phyloP scores from a whole-genome alignment of 2,113 vertebrate genomes.

The Embiotoca jacksoni region DNA sequence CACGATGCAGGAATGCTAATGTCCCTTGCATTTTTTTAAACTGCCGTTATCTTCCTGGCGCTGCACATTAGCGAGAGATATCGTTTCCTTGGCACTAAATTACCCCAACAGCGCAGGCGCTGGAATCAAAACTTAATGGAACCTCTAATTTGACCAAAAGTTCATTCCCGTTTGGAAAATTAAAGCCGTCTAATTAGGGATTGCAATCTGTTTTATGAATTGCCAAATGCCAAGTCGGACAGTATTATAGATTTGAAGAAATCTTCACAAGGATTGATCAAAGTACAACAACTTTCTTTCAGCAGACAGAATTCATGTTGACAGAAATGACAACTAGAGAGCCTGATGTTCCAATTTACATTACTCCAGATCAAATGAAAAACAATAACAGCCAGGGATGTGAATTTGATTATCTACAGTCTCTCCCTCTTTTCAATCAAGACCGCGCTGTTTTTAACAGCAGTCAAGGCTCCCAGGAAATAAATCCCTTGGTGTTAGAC shows the following conservation, averaged over 20 bases:
- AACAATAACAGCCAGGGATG: conserved; percentile 44
- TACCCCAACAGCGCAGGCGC: conserved; percentile 32
- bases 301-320: conserved; percentile 20
- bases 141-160: conserved; percentile 74
- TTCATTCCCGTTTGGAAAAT: conserved; percentile 70
- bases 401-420: conserved; percentile 63
- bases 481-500: conserved; percentile 66
- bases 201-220: conserved; percentile 51
- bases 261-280: conserved; percentile 14
- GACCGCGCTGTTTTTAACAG: conserved; percentile 49
- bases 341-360: conserved; percentile 45
- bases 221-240: conserved; percentile 54
- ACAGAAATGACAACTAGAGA: conserved; percentile 9
- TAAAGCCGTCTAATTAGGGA: conserved; percentile 66
- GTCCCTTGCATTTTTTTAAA: conserved; percentile 71
- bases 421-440: conserved; percentile 42
- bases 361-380: conserved; percentile 51
- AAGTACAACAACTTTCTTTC: conserved; percentile 21
- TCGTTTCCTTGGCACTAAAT: conserved; percentile 64
- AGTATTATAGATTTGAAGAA: conserved; percentile 20
- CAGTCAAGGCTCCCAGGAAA: conserved; percentile 48
- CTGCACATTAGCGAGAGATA: conserved; percentile 68
- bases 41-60: conserved; percentile 67
- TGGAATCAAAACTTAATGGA: conserved; percentile 65
- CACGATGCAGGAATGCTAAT: conserved; percentile 68